Percentiles rank a stretch among this genome's conserved stretches.
Conservation (phyloP, 2,113 vertebrate species). For the Poeciliopsis occidentalis region DNA sequence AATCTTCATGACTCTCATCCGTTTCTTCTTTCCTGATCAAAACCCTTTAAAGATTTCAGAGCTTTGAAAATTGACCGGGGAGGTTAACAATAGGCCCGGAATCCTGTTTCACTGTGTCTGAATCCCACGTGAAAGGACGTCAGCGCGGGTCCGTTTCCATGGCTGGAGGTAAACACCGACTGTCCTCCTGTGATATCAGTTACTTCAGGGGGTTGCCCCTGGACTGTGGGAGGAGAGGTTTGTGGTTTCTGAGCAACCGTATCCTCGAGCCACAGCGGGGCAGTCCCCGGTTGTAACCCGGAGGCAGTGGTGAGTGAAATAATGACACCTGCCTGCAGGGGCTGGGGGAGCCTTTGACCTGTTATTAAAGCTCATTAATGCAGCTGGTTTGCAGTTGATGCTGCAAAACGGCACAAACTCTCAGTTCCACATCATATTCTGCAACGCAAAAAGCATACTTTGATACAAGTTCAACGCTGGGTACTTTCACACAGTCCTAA, state of each 20-base stretch:
- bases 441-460: background rate
- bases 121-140: conserved; percentile 36
- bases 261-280: conserved; percentile 35
- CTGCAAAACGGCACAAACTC: background rate
- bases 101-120: conserved; percentile 39
- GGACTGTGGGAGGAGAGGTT: conserved; percentile 47
- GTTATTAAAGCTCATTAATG: no score
- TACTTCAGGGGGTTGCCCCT: conserved; percentile 50
- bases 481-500: background rate
- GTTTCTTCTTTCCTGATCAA: background rate
- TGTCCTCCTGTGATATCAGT: conserved; percentile 55
- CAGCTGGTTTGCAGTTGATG: background rate
- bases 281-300: conserved; percentile 19
- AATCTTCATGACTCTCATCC: background rate
- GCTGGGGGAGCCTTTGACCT: background rate
- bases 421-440: background rate
- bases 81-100: background rate
- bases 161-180: conserved; percentile 51
- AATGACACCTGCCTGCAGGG: conserved; percentile 2
- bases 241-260: conserved; percentile 64
- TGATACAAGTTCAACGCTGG: background rate
- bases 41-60: background rate
- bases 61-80: conserved; percentile 10
- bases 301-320: conserved; percentile 22
- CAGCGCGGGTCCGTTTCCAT: conserved; percentile 54